Base-by-base conservation (phyloP, 2,888 invertebrate genomes). In the Beris chalybata region DNA sequence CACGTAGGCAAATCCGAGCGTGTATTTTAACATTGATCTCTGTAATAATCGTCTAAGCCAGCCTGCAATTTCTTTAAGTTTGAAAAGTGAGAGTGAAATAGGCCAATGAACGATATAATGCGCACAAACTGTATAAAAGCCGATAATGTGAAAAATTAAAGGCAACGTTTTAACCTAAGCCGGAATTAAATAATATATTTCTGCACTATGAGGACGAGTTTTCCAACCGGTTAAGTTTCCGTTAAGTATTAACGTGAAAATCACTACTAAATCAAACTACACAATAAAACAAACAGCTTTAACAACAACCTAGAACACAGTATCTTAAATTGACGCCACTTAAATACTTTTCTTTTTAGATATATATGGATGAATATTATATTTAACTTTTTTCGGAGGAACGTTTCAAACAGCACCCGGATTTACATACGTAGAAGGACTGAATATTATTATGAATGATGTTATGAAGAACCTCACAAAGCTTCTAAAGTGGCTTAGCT, bases 51-150 rank as follows among this genome's bases (percentile, higher is more conserved):
- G n/a, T 44, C n/a, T 44, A 3, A 38, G 32, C 32, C 7, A 32
- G 38, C 38, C 1, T 9, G 38, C 38, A 12, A 48, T 12, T 48
- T 48, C 15, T 48, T 47, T 48, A 13, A 48, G n/a, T 64, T 47
- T 65, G 63, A 68, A 68, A 68, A 68, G 68, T 66, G 66, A 68
- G 68, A 68, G 68, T 68, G 65, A 68, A 67, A 47, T 63, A 57
- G 65, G 65, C 65, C 44, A 67, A 44, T 64, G 57, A 57, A 48
- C 65, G 58, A 47, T 31, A 64, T 64, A 59, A 50, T 65, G 67
- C 67, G 67, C 67, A 67, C 64, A 64, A 63, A 67, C 50, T 64
- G 48, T 44, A 55, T 63, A 50, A 13, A 55, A 13, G 56, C 54
- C 38, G 38, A 38, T 38, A 38, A 38, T 38, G 38, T 5, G 38